Evolutionary conservation across 1,140 invertebrate genomes (phyloP), one percentile per base, ranked within the genome.

Genomic region (Thalassaphorura encarpata): DNA sequence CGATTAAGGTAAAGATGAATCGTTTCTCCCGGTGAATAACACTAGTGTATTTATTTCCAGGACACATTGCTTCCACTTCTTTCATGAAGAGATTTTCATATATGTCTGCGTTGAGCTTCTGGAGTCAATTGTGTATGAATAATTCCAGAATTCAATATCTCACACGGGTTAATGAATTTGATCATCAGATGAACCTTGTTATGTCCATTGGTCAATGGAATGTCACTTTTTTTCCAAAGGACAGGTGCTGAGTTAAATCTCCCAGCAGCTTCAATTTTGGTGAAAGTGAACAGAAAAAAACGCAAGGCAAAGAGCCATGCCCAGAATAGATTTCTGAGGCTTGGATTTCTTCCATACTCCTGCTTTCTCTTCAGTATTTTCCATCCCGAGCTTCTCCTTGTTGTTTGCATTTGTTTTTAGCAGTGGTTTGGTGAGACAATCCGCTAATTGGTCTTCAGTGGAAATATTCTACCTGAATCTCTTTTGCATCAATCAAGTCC

Each of bases 1-100:
- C 16, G 13, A 51, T 18, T 13, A 4, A 21, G 18, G 31, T 11
- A 5, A 51, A 6, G 13, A 51, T 36, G 5, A 51, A 26, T 31
- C 27, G 26, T 33, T n/a, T 36, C 33, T 36, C n/a, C 33, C n/a
- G 33, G n/a, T 11, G 11, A 11, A n/a, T 36, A 11, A 36, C 33
- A 11, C n/a, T n/a, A 11, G 33, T 36, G 33, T 36, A 11, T 11
- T 36, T 36, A 11, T n/a, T 36, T 11, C 11, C 33, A 36, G n/a
- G n/a, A 31, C 57, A 59, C 51, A 48, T 49, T 19, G 2, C 41
- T 19, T 26, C 21, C 1, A 61, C 2, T 45, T 61, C 59, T 1
- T 53, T 42, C 2, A 61, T 0, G 23, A 61, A 56, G 3, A 26
- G n/a, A 8, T 45, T 21, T 18, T 61, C 31, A 39, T 61, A 61